Base-by-base conservation (phyloP, 2,113 vertebrate species). In the Ascaphus truei region DNA sequence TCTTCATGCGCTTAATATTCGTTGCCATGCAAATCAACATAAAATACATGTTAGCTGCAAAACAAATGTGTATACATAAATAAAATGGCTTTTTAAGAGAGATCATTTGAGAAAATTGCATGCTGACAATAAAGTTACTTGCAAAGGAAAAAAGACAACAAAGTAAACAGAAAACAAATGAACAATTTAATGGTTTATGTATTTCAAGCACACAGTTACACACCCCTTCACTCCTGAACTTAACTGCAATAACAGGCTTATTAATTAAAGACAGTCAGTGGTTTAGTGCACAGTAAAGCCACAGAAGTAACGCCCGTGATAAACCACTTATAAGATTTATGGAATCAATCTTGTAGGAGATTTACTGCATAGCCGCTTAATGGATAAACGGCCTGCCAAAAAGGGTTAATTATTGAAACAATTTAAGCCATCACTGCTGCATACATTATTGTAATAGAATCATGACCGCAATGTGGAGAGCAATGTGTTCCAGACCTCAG, bases 1-100 rank as follows among this genome's bases (percentile, higher is more conserved):
- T 77, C 80, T 81, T 82, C 92, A 93, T 92, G 92, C 90, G 86
- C 66, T 86, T 85, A 84, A 63, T 71, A 85, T 83, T 75, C 72
- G 81, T 84, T 76, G 89, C 89, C 93, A 93, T 95, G 94, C 93
- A 93, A 83, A 82, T 86, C 76, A 84, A 86, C 62, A 71, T 45
- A 84, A 86, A 82, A 82, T 72, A 84, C 31, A 80, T 56, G 76
- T 77, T 88, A 72, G 84, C 77, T 61, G 67, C 31, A 50, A 66
- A 61, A 52, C 18, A 50, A n/a, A 69, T 52, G 34, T 48, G 30
- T 61, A 60, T 50, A 71, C 16, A 61, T 58, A 77, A 85, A 75
- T 85, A 88, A 88, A 87, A 83, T 83, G 76, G 79, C 81, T 75
- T 81, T 25, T 76, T 68, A 62, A 83, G 78, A 78, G 79, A 80